phyloP scores from a whole-genome alignment of 2,888 invertebrate genomes.

The Melangyna quadrimaculata region DNA sequence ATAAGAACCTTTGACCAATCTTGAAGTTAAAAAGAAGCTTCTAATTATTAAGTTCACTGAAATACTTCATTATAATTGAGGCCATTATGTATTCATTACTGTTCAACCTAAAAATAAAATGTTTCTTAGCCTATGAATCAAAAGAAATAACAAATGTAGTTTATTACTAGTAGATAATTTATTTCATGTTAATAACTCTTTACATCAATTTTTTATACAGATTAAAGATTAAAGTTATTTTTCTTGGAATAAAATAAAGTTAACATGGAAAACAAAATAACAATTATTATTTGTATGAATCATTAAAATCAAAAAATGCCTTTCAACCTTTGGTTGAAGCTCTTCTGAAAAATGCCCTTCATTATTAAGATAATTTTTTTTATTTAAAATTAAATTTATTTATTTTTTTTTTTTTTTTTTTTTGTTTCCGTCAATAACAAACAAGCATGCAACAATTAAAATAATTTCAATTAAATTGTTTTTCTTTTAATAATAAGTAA shows the following conservation, averaged over 20 bases:
- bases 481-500: conserved; percentile 9
- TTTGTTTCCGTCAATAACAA: conserved; percentile 42
- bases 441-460: conserved; percentile 59
- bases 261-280: conserved; percentile 41
- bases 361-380: conserved; percentile 36
- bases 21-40: no score
- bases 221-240: conserved; percentile 33
- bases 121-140: no score
- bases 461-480: conserved; percentile 53
- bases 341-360: conserved; percentile 45
- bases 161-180: conserved; percentile 42
- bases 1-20: no score
- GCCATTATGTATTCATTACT: no score
- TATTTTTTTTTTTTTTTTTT: not conserved
- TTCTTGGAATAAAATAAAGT: conserved; percentile 52
- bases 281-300: not conserved
- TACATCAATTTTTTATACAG: conserved; percentile 45
- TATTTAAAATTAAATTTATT: conserved; percentile 21
- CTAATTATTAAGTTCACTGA: no score
- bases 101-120: no score
- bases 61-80: no score
- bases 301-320: conserved; percentile 15
- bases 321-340: conserved; percentile 14
- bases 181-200: conserved; percentile 58
- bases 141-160: not conserved